phyloP scores from a whole-genome alignment of 1,140 invertebrate species.

The Hormaphis cornu region DNA sequence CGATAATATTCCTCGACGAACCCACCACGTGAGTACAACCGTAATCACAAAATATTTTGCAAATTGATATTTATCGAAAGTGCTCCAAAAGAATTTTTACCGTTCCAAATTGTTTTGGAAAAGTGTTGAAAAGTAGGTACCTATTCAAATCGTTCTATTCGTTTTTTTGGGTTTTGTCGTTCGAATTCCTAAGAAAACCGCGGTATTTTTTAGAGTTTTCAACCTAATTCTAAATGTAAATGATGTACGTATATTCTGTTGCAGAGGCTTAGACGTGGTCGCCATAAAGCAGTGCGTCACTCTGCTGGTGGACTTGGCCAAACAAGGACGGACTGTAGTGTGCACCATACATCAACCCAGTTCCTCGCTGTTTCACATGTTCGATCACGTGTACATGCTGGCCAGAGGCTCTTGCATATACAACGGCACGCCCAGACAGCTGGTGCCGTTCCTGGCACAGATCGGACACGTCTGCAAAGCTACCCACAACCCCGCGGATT shows the following conservation, averaged over 20 bases:
- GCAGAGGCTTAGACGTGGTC: slow-evolving; percentile 53
- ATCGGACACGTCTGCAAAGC: slow-evolving; percentile 36
- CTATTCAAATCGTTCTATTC: too few relatives aligned
- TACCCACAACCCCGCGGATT: slow-evolving; percentile 48
- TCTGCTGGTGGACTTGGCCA: slow-evolving; percentile 42
- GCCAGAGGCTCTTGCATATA: slow-evolving; percentile 52
- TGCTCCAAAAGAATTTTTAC: neutral
- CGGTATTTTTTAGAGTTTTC: too few relatives aligned
- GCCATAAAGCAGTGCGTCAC: slow-evolving; percentile 51
- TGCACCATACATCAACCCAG: slow-evolving; percentile 63
- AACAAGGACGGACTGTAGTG: slow-evolving; percentile 51
- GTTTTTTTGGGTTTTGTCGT: too few relatives aligned
- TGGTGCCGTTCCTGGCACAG: slow-evolving; percentile 46
- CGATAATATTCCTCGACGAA: slow-evolving; percentile 59
- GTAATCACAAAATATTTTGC: neutral
- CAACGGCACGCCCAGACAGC: slow-evolving; percentile 44
- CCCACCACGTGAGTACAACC: slow-evolving; percentile 49
- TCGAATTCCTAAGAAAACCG: too few relatives aligned
- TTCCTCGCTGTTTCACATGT: slow-evolving; percentile 53
- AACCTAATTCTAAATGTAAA: too few relatives aligned
- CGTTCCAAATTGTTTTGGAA: neutral
- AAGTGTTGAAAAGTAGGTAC: too few relatives aligned
- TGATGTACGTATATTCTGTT: slow-evolving; percentile 34
- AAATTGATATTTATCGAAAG: neutral
- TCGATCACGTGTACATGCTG: slow-evolving; percentile 54